A percentile compares a stretch with the other conserved stretches of the same genome.
phyloP scores from a whole-genome alignment of 2,797 vertebrate species.

The Orestias chungarensis region DNA sequence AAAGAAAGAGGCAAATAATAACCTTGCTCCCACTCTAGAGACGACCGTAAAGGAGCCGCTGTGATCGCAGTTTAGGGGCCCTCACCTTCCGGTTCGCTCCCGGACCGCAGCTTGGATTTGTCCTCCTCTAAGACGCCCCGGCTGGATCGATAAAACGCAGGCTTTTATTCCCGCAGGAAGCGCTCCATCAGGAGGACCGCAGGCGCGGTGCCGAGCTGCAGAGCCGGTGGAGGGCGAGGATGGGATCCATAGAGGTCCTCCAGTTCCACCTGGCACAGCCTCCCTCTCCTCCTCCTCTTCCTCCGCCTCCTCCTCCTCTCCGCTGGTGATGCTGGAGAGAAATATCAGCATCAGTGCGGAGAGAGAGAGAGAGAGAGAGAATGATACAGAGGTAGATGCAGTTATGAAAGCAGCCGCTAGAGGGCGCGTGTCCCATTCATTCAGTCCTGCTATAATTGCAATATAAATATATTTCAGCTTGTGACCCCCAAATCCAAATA shows the following conservation, averaged over 20 bases:
- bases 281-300: constrained; percentile 59
- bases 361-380: constrained; percentile 26
- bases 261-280: constrained; percentile 75
- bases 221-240: constrained; percentile 57
- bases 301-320: constrained; percentile 57
- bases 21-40: constrained; percentile 29
- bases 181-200: constrained; percentile 26
- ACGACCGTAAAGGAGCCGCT: constrained; percentile 20
- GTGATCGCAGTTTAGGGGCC: constrained; percentile 21
- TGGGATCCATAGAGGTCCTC: constrained; percentile 69
- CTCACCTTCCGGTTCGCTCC: constrained; percentile 73
- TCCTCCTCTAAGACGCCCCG: constrained; percentile 57
- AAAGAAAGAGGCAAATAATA: constrained; percentile 10
- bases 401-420: constrained; percentile 17
- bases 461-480: too few species aligned
- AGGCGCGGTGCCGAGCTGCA: constrained; percentile 43
- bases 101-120: constrained; percentile 37
- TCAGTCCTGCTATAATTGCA: too few species aligned
- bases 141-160: constrained; percentile 59
- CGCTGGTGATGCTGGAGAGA: constrained; percentile 72
- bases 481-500: too few species aligned
- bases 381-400: neutral
- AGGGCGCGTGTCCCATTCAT: constrained; percentile 12
- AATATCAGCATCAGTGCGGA: constrained; percentile 74
- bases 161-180: constrained; percentile 51